phyloP scores from a whole-genome alignment of 2,113 vertebrate species.

The Lagenorhynchus albirostris region DNA sequence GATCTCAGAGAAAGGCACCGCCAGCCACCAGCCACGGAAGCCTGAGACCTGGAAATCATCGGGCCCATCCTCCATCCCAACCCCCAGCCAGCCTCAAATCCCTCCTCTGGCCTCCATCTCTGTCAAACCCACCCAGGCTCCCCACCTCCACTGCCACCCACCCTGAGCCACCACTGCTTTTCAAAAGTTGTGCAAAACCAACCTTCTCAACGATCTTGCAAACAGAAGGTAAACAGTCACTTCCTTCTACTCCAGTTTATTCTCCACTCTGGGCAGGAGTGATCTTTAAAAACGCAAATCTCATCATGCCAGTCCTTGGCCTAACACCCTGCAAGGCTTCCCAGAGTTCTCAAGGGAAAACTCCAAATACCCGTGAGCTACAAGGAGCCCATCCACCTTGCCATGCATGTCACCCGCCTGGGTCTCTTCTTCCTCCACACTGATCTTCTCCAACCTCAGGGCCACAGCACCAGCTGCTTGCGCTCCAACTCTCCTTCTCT shows the following conservation, averaged over 20 bases:
- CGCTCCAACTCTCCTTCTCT: not conserved
- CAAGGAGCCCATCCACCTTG: not conserved
- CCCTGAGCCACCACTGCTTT: not conserved
- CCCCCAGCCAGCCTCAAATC: no score
- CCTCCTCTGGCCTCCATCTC: not conserved
- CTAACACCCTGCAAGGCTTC: not conserved
- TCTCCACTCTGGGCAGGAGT: not conserved
- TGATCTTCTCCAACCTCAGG: not conserved
- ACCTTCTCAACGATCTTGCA: not conserved
- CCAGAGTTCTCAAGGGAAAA: not conserved
- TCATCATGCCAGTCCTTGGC: not conserved
- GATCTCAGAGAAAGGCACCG: not conserved
- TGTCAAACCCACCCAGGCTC: not conserved
- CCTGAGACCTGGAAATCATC: not conserved
- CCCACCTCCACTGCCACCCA: not conserved
- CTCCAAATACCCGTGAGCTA: not conserved
- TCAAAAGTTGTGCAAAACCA: not conserved
- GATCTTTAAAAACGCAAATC: not conserved
- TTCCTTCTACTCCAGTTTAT: not conserved
- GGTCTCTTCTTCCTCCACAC: not conserved
- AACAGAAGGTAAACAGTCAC: not conserved
- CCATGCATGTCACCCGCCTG: accelerated
- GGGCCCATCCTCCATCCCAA: not conserved
- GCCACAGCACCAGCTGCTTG: not conserved
- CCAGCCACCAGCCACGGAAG: not conserved